Percentiles rank a stretch among this genome's conserved stretches.
These are phyloP conservation scores for Hycleus cichorii DNA, from an alignment of 1,140 invertebrate species.

Conservation along the genomic window DNA sequence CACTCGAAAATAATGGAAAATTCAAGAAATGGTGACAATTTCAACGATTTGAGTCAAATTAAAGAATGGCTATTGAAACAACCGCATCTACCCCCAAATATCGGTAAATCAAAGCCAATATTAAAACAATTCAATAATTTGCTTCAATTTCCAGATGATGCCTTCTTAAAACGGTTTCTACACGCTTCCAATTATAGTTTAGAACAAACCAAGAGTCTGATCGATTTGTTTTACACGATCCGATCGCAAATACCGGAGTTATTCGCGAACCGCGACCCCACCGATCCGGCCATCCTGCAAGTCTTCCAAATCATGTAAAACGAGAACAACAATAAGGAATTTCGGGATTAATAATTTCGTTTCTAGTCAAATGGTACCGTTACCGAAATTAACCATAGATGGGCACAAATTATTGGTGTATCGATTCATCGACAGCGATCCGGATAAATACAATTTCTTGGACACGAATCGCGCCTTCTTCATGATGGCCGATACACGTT, in stretches of 20 bases:
- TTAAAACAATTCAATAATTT: slow-evolving; percentile 19
- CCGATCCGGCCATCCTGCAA: slow-evolving; percentile 46
- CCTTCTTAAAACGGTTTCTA: slow-evolving; percentile 47
- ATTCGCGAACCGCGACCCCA: slow-evolving; percentile 55
- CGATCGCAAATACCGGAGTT: slow-evolving; percentile 55
- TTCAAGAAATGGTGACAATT: too few species aligned
- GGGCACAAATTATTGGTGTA: slow-evolving; percentile 46
- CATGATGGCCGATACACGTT: slow-evolving; percentile 59
- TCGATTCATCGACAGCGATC: slow-evolving; percentile 51
- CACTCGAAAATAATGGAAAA: too few species aligned
- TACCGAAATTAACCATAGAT: slow-evolving; percentile 42
- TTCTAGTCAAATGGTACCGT: slow-evolving; percentile 53
- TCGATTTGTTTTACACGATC: slow-evolving; percentile 57
- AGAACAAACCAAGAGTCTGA: slow-evolving; percentile 51
- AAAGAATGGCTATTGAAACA: slow-evolving; percentile 68
- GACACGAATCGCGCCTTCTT: slow-evolving; percentile 60
- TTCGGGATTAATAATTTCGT: neutral
- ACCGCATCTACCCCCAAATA: slow-evolving; percentile 63
- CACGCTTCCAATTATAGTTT: slow-evolving; percentile 46
- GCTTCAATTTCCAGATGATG: slow-evolving; percentile 43
- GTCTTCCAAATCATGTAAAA: slow-evolving; percentile 37
- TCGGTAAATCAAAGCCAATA: slow-evolving; percentile 46
- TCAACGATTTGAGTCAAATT: slow-evolving; percentile 51
- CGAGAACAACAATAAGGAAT: neutral
- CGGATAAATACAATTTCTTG: slow-evolving; percentile 57